phyloP scores from a whole-genome alignment of 1,140 invertebrate species.

The Drosophila funebris region DNA sequence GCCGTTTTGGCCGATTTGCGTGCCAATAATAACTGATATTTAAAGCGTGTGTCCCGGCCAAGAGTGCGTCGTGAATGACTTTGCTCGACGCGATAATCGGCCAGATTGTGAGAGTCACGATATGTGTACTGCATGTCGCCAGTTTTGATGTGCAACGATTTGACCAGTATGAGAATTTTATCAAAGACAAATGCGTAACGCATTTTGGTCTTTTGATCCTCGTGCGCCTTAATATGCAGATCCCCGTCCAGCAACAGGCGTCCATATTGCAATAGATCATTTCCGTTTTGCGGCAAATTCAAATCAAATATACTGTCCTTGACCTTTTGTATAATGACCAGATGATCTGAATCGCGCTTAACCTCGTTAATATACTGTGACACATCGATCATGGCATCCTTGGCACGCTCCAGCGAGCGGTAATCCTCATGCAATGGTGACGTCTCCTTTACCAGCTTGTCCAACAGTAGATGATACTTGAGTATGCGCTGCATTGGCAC shows the following conservation, averaged over 20 bases:
- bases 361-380: conserved; percentile 99
- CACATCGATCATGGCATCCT: conserved; percentile 98
- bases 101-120: conserved; percentile 92
- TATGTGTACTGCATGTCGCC: conserved; percentile 95
- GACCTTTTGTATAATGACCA: conserved; percentile 95
- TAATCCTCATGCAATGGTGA: conserved; percentile 93
- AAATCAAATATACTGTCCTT: conserved; percentile 93
- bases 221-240: conserved; percentile 95
- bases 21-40: conserved; percentile 92
- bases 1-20: conserved; percentile 92
- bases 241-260: conserved; percentile 96
- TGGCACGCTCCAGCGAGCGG: conserved; percentile 92
- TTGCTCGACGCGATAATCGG: conserved; percentile 95
- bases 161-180: conserved; percentile 97
- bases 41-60: conserved; percentile 89
- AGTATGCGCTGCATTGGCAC: conserved; percentile 99
- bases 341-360: conserved; percentile 97
- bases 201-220: conserved; percentile 92
- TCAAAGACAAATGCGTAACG: conserved; percentile 98
- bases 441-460: conserved; percentile 97
- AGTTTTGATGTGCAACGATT: conserved; percentile 90
- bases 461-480: conserved; percentile 97
- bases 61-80: conserved; percentile 86
- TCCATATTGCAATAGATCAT: conserved; percentile 94
- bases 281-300: conserved; percentile 89